Evolutionary conservation across 2,797 vertebrate genomes (phyloP), one percentile per base, ranked within the genome.

Genomic region (Microcaecilia unicolor): DNA sequence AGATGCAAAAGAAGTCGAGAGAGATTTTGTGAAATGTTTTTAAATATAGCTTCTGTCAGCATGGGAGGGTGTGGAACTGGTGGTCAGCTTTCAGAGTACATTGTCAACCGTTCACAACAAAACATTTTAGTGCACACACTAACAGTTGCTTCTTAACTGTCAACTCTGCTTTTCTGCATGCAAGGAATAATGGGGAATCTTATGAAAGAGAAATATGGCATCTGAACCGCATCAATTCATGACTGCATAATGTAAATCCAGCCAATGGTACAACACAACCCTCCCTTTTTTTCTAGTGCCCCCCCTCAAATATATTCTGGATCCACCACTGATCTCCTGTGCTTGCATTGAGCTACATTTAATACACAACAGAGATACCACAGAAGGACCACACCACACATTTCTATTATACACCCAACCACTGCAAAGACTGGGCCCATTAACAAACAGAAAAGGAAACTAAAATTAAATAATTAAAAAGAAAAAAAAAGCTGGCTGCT

Each of bases 401-500:
- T 9, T 18, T 35, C 39, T 37, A 61, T 43, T 40, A 18, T 61
- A 78, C 73, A 74, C 70, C 52, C 58, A 60, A 60, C 51, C 64
- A 69, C 39, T 3, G 23, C 59, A 78, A 64, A 67, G 49, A 61
- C 55, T 68, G 37, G 58, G 56, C 47, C 55, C 8, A 38, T 37
- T 53, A 37, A 49, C 58, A 64, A 15, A n/a, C 61, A 64, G 57
- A 53, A 51, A 40, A 62, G 64, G 9, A 5, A 28, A 52, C 51
- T 18, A 50, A 29, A 45, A 45, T 34, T 41, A 16, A 14, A 20
- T 50, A 51, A 31, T 51, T 36, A n/a, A n/a, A n/a, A 44, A 72
- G 84, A 74, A n/a, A n/a, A n/a, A 44, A 72, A 84, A 74, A 70
- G 58, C 53, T 72, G 74, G 67, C 64, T 74, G 80, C 48, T 81